Base-by-base conservation (phyloP, 2,888 invertebrate species). In the Agrotis segetum region DNA sequence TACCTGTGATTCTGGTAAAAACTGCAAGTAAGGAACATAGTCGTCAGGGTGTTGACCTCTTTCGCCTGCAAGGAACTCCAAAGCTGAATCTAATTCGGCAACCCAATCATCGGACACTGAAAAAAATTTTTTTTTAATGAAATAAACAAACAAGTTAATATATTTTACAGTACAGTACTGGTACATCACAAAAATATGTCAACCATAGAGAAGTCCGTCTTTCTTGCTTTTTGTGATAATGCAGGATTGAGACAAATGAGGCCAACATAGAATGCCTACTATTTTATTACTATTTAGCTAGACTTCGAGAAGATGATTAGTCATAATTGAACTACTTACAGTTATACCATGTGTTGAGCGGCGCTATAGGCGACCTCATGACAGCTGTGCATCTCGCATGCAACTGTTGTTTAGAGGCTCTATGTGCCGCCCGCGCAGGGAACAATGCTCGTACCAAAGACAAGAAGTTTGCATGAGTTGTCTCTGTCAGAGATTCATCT, bases 11-110 rank as follows among this genome's bases (percentile, higher is more conserved):
- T 97, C 96, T 1, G 97, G 95, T 91, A 99, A 98, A 94, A 97
- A 98, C 91, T 99, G 99, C 87, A 99, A 96, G 87, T 98, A 98
- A 4, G 99, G 99, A 47, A 99, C 98, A 96, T 98, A 99, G 88
- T 98, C 98, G 47, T 98, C 98, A 0, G 98, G 98, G 88, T 98
- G 97, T 64, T 97, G 97, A n/a, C 97, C 96, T 88, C 97, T 97
- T 88, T 98, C 98, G 0, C 99, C 99, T 24, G 98, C 97, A 13
- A 99, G 96, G 92, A 99, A 99, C 86, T 98, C 97, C 49, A 99
- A 96, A 0, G 98, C 98, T 0, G 98, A 98, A 55, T 97, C 97
- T 58, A 99, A 95, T 71, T 98, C 96, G 3, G 97, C 96, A 49
- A 97, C 97, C 98, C 98, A 98, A 91, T 98, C 97, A 63, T 97